Evolutionary conservation across 2,797 vertebrate species (phyloP).

Genomic region (Caiman crocodilus): DNA sequence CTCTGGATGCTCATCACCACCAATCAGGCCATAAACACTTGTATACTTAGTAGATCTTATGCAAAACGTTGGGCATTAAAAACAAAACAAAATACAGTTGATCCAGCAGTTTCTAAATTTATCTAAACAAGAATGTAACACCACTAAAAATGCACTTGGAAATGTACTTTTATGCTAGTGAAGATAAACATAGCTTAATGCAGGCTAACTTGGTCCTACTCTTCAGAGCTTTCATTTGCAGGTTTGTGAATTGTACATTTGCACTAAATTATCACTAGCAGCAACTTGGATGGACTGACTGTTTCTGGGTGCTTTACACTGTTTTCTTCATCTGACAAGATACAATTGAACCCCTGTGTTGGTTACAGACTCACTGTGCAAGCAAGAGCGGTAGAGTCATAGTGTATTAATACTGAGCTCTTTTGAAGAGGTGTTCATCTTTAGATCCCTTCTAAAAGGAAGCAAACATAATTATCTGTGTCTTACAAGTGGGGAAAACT

Average conservation of each 20-base stretch:
- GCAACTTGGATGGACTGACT: not conserved
- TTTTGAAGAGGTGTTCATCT: not conserved
- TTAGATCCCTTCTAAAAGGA: not conserved
- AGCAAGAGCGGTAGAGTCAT: not conserved
- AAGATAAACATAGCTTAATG: not conserved
- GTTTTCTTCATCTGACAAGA: not conserved
- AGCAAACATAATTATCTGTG: not conserved
- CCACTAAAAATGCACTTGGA: slow-evolving; percentile 4
- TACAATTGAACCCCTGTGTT: not conserved
- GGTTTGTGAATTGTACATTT: not conserved
- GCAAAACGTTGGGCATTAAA: slow-evolving; percentile 12
- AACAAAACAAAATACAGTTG: slow-evolving; percentile 19
- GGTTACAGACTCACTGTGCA: not conserved
- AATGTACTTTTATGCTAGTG: not conserved
- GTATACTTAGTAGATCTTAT: slow-evolving; percentile 33
- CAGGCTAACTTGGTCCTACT: not conserved
- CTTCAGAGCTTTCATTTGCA: not conserved
- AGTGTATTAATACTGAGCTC: not conserved
- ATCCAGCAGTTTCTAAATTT: too few relatives aligned
- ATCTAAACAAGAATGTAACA: not conserved
- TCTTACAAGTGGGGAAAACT: slow-evolving; percentile 7
- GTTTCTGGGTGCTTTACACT: not conserved
- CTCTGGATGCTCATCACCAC: slow-evolving; percentile 31
- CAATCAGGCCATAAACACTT: slow-evolving; percentile 22
- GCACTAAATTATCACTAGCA: not conserved